A percentile compares a stretch with the other conserved stretches of the same genome.
Conservation (phyloP, 2,113 vertebrate species). For the Menidia beryllina region DNA sequence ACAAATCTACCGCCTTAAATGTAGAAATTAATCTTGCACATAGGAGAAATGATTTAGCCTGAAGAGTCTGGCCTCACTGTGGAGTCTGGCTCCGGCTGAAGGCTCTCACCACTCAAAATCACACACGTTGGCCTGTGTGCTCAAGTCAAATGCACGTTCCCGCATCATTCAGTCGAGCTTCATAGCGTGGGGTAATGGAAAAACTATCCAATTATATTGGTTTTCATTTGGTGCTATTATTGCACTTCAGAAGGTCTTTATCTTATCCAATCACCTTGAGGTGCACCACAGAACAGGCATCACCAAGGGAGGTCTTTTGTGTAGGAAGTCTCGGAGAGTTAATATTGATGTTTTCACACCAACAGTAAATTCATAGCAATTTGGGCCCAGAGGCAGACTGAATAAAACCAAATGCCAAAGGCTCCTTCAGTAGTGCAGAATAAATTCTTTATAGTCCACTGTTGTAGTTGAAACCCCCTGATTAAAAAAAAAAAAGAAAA, state of each 20-base stretch:
- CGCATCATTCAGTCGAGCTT: neutral
- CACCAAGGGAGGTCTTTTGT: neutral
- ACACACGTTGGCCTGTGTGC: neutral
- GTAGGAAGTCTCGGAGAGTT: neutral
- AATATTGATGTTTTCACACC: conserved; percentile 14
- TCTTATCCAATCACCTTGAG: no score
- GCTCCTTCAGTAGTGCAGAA: conserved; percentile 22
- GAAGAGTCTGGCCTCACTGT: neutral
- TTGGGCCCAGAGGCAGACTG: conserved; percentile 9
- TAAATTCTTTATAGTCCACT: neutral
- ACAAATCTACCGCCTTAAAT: conserved; percentile 22
- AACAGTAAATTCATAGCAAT: neutral
- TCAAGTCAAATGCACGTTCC: neutral
- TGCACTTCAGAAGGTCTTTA: no score
- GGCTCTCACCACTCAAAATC: neutral
- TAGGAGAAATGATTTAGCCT: conserved; percentile 9
- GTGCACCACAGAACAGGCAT: neutral
- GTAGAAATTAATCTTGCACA: conserved; percentile 28
- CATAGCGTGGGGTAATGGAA: neutral
- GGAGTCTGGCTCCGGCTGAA: conserved; percentile 9
- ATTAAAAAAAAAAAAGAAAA: neutral
- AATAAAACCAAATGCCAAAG: conserved; percentile 3
- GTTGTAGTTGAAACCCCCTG: neutral
- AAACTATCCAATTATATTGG: neutral
- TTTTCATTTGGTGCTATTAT: neutral